A percentile compares a stretch with the other conserved stretches of the same genome.
phyloP scores from a whole-genome alignment of 2,113 vertebrate species.

The Malurus elegans region DNA sequence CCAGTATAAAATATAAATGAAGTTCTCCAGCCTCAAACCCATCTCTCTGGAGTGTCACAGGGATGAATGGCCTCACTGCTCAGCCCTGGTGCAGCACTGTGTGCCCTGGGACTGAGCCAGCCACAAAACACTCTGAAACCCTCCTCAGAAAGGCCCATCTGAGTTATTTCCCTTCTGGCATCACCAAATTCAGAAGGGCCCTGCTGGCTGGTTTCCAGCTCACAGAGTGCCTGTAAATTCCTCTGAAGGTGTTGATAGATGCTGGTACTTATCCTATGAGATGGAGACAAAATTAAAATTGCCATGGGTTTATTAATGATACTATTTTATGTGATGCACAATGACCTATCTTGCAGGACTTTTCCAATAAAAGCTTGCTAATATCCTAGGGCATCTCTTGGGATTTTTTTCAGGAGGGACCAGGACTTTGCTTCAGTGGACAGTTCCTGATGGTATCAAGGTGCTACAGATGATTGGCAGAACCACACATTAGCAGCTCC shows the following conservation, averaged over 20 bases:
- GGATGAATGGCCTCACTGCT: not conserved
- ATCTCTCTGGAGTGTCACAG: not conserved
- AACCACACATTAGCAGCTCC: not conserved
- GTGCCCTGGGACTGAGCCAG: not conserved
- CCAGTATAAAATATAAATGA: conserved; percentile 9
- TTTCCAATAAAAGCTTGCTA: not conserved
- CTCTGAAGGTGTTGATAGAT: not conserved
- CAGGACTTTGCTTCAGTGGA: not conserved
- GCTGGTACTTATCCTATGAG: not conserved
- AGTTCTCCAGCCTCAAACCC: not conserved
- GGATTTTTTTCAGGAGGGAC: not conserved
- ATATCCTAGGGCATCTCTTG: not conserved
- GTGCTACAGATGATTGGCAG: not conserved
- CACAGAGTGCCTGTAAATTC: not conserved
- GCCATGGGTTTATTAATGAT: not conserved
- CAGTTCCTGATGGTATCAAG: not conserved
- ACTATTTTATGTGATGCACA: not conserved
- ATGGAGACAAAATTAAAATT: conserved; percentile 13
- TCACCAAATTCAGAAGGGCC: not conserved
- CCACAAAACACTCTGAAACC: not conserved
- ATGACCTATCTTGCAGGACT: not conserved
- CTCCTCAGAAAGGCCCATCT: not conserved
- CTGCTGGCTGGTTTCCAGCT: not conserved
- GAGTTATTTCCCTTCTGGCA: conserved; percentile 1
- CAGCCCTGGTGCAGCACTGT: not conserved